These are phyloP conservation scores for Phaethornis superciliosus DNA, from an alignment of 2,113 vertebrate species.

Conservation along the genomic window DNA sequence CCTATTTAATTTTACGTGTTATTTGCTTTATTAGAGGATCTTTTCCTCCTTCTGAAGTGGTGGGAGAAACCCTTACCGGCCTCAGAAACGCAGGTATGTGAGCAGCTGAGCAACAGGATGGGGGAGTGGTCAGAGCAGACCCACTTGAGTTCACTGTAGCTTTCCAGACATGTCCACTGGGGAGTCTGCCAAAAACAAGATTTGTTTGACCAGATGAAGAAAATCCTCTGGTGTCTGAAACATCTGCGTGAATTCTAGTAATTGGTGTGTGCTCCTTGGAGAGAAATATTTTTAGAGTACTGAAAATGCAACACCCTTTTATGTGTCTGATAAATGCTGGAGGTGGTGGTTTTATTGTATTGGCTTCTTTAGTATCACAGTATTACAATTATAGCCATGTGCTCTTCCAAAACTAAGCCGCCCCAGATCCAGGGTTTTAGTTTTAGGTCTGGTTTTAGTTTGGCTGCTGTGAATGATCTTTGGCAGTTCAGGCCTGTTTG, in stretches of 20 bases:
- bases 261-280: fast-evolving
- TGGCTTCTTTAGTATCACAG: not conserved
- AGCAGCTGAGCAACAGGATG: fast-evolving
- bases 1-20: not conserved
- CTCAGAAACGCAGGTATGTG: not conserved
- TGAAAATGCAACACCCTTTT: not conserved
- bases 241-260: not conserved
- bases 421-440: not conserved
- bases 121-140: not conserved
- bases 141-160: fast-evolving
- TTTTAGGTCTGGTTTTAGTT: not conserved
- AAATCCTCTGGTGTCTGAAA: not conserved
- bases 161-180: fast-evolving
- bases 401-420: not conserved
- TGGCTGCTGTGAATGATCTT: not conserved
- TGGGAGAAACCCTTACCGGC: not conserved
- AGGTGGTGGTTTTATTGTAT: not conserved
- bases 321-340: not conserved
- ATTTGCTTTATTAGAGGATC: not conserved
- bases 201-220: not conserved
- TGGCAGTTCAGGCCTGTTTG: not conserved
- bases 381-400: fast-evolving
- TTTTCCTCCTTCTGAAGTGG: not conserved
- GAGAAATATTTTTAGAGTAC: not conserved
- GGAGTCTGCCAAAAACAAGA: not conserved